Evolutionary conservation across 2,888 invertebrate species (phyloP).

Genomic region (Andrena camellia): DNA sequence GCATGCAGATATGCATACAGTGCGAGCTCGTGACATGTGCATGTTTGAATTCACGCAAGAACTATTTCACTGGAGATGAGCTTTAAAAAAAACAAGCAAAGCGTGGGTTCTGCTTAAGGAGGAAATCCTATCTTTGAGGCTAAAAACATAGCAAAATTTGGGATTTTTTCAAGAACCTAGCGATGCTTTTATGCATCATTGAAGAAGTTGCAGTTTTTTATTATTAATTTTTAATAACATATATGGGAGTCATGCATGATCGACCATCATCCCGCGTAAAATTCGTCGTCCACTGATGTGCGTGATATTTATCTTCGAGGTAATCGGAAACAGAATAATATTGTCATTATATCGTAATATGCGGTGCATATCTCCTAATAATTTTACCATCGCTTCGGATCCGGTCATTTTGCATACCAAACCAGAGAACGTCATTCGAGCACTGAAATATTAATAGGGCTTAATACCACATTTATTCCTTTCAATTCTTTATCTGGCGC

Average conservation of each 20-base stretch:
- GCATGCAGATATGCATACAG: slow-evolving; percentile 13
- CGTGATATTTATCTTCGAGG: too few species aligned
- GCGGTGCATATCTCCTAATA: too few species aligned
- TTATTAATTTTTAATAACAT: not conserved
- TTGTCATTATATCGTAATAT: too few species aligned
- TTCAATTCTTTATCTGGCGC: not conserved
- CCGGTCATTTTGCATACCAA: too few species aligned
- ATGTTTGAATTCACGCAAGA: slow-evolving; percentile 21
- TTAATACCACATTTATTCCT: slow-evolving; percentile 1
- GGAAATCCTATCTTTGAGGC: slow-evolving; percentile 19
- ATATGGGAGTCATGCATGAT: too few species aligned
- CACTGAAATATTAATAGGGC: not conserved
- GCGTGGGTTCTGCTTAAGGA: slow-evolving; percentile 39
- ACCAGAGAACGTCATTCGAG: not conserved
- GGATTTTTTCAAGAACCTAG: too few species aligned
- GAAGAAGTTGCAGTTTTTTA: slow-evolving; percentile 9
- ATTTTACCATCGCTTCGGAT: too few species aligned
- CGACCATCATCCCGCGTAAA: too few species aligned
- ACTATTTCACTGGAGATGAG: not conserved
- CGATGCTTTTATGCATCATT: too few species aligned
- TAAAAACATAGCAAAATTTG: too few species aligned
- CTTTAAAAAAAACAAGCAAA: slow-evolving; percentile 30
- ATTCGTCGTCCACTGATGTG: too few species aligned
- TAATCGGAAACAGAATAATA: too few species aligned
- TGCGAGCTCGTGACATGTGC: not conserved